A percentile compares a stretch with the other conserved stretches of the same genome.
Conservation (phyloP, 2,113 vertebrate genomes). For the Antechinus stuartii region DNA sequence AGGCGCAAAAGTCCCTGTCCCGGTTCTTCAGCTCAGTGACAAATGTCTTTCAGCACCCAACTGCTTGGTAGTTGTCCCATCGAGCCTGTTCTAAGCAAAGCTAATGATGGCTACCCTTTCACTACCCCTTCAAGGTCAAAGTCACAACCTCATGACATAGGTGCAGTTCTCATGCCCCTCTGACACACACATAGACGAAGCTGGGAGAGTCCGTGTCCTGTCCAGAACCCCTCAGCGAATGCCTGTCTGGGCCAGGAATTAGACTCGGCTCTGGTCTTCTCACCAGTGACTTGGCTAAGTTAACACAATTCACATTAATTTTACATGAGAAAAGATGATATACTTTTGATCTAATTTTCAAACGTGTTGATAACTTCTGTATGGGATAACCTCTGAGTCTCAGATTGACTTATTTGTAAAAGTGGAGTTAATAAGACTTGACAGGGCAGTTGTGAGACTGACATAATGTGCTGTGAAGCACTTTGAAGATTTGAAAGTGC, state of each 20-base stretch:
- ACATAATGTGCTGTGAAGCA: neutral
- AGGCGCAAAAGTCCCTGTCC: neutral
- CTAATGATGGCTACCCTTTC: neutral
- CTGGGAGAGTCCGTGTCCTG: neutral
- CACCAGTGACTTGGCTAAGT: neutral
- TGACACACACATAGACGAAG: neutral
- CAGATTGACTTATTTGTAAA: neutral
- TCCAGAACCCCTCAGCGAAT: neutral
- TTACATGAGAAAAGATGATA: neutral
- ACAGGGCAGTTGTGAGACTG: neutral
- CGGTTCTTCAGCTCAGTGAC: neutral
- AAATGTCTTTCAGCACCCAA: neutral
- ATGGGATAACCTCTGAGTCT: neutral
- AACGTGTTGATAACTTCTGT: neutral
- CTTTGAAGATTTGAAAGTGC: neutral
- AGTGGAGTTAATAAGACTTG: neutral
- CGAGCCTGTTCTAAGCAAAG: neutral
- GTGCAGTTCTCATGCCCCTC: neutral
- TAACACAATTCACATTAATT: neutral
- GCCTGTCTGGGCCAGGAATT: neutral
- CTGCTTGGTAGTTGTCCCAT: neutral
- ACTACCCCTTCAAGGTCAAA: neutral
- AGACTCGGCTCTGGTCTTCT: neutral
- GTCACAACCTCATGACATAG: neutral
- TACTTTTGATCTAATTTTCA: neutral